phyloP scores from a whole-genome alignment of 2,888 invertebrate genomes.

The Drosophila mimica region DNA sequence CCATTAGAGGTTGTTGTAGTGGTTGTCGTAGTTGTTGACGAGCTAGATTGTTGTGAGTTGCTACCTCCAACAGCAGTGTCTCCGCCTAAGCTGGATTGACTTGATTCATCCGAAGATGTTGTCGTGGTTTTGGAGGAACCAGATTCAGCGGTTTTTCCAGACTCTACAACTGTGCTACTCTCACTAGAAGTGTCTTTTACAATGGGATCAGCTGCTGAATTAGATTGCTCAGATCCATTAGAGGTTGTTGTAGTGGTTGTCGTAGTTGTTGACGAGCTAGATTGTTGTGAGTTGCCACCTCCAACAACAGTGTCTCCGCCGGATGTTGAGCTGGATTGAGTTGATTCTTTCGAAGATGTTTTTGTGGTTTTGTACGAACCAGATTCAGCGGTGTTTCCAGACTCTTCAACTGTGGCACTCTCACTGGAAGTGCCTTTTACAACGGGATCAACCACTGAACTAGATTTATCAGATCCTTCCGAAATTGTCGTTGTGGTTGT shows the following conservation, averaged over 20 bases:
- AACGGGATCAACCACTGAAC: not conserved
- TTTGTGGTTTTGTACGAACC: conserved; percentile 17
- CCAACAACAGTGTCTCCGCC: not conserved
- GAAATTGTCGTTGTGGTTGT: not conserved
- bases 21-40: conserved; percentile 15
- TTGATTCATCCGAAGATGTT: conserved; percentile 9
- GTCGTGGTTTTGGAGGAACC: not conserved
- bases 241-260: not conserved
- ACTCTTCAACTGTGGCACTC: not conserved
- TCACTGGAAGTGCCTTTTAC: not conserved
- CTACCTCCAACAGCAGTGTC: conserved; percentile 2
- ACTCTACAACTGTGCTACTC: not conserved
- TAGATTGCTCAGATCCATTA: not conserved
- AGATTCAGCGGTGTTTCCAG: conserved; percentile 20
- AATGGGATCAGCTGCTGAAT: not conserved
- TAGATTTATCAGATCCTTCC: not conserved
- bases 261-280: not conserved
- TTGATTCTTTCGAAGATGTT: not conserved
- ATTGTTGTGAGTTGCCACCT: not conserved
- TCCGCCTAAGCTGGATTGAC: not conserved
- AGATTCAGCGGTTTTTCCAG: conserved; percentile 5
- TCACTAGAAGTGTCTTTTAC: not conserved
- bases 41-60: conserved; percentile 14
- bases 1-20: conserved; percentile 6
- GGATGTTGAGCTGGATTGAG: not conserved